A percentile compares a stretch with the other conserved stretches of the same genome.
Conservation (phyloP, 1,140 invertebrate species). For the Oncopeltus fasciatus region DNA sequence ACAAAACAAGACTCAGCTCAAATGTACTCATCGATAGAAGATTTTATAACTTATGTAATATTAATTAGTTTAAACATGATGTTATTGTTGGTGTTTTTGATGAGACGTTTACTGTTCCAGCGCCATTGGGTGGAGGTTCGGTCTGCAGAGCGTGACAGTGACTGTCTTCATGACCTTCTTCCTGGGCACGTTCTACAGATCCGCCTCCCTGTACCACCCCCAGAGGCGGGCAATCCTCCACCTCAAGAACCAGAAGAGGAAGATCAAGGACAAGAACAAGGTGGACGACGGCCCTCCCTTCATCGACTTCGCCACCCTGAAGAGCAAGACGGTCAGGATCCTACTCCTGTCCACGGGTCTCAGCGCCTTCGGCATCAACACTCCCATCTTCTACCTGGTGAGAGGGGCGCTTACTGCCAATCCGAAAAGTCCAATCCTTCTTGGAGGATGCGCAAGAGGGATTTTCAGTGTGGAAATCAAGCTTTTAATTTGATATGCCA, state of each 20-base stretch:
- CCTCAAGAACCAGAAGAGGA: slow-evolving; percentile 78
- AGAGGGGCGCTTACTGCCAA: too few relatives aligned
- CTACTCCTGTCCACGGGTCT: slow-evolving; percentile 61
- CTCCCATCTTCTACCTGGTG: slow-evolving; percentile 72
- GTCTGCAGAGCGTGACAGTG: slow-evolving; percentile 71
- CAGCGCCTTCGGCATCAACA: slow-evolving; percentile 67
- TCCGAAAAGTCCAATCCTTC: too few relatives aligned
- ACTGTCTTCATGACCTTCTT: slow-evolving; percentile 72
- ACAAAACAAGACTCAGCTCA: too few relatives aligned
- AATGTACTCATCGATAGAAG: too few relatives aligned
- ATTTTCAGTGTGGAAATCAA: too few relatives aligned
- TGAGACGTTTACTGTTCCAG: too few relatives aligned
- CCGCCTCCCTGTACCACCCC: slow-evolving; percentile 78
- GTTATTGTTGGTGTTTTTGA: too few relatives aligned
- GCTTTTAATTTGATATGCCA: too few relatives aligned
- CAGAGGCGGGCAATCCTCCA: slow-evolving; percentile 76
- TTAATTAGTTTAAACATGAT: too few relatives aligned
- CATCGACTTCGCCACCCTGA: slow-evolving; percentile 70
- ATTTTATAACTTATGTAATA: too few relatives aligned
- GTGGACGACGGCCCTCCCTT: slow-evolving; percentile 64
- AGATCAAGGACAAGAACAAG: slow-evolving; percentile 60
- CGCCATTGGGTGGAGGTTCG: slow-evolving; percentile 73
- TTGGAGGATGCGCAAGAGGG: too few relatives aligned
- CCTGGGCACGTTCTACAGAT: slow-evolving; percentile 74
- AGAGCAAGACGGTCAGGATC: slow-evolving; percentile 70